These are phyloP conservation scores for Paracentrotus lividus DNA, from an alignment of 53 echinoderm and acorn worm genomes.

Conservation along the genomic window DNA sequence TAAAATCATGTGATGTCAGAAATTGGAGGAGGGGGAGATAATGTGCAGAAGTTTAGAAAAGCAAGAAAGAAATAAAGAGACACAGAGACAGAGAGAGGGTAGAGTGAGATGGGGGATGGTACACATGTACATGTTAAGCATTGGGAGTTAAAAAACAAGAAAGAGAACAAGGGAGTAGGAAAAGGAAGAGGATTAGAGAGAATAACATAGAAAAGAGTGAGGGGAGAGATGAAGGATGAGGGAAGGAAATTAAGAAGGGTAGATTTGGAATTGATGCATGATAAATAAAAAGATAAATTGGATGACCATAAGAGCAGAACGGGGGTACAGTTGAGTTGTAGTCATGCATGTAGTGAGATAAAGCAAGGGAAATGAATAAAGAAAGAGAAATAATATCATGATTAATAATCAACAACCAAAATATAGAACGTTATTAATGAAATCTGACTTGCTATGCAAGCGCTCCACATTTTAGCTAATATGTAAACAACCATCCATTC, in stretches of 20 bases:
- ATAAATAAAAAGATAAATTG: neutral
- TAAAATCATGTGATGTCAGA: too few relatives aligned
- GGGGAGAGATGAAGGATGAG: neutral
- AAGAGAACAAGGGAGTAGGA: neutral
- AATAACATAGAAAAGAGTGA: neutral
- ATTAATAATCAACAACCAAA: neutral
- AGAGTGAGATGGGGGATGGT: neutral
- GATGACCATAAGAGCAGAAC: neutral
- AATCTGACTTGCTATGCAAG: neutral
- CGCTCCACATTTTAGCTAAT: neutral
- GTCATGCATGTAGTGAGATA: neutral
- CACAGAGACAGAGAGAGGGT: neutral
- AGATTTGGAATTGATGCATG: neutral
- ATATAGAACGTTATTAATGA: neutral
- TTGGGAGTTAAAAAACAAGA: neutral
- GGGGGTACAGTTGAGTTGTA: neutral
- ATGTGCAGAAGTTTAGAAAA: neutral
- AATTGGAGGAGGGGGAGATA: neutral
- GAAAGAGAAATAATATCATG: constrained; percentile 9
- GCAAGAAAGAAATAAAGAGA: neutral
- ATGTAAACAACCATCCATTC: neutral
- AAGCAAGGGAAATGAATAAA: constrained; percentile 23
- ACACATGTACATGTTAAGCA: too few relatives aligned
- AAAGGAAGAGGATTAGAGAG: neutral
- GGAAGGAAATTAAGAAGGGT: neutral